These are phyloP conservation scores for Falco cherrug DNA, from an alignment of 2,797 vertebrate genomes.

Conservation along the genomic window DNA sequence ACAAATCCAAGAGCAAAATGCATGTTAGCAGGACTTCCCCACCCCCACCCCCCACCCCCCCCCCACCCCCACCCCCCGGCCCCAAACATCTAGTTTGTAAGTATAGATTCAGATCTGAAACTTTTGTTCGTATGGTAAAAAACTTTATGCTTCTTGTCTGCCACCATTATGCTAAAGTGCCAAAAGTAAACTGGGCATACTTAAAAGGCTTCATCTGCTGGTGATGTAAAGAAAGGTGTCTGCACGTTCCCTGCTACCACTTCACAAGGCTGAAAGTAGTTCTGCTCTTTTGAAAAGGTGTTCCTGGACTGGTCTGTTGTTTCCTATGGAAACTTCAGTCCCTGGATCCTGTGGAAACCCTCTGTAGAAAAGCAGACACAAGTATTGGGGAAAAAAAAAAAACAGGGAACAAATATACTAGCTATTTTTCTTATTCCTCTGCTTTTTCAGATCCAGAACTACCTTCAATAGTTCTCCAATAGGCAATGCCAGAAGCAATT, in stretches of 20 bases:
- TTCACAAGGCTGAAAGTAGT: neutral
- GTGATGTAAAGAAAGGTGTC: neutral
- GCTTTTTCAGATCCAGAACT: neutral
- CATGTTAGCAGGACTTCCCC: accelerated
- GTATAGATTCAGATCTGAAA: neutral
- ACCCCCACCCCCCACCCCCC: no score
- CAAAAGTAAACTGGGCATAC: neutral
- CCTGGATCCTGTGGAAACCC: neutral
- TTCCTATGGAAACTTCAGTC: neutral
- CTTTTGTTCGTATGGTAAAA: neutral
- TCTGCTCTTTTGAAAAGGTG: neutral
- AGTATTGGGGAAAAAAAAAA: neutral
- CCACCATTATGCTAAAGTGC: neutral
- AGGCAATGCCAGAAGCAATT: neutral
- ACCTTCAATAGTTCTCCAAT: neutral
- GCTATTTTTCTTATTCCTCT: neutral
- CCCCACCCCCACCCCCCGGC: no score
- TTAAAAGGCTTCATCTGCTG: neutral
- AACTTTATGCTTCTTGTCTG: neutral
- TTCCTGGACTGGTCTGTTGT: neutral
- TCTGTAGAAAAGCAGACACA: neutral
- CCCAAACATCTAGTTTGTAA: neutral
- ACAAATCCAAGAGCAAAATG: neutral
- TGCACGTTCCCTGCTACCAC: neutral
- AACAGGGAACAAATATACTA: accelerated